A percentile compares a stretch with the other conserved stretches of the same genome.
These are phyloP conservation scores for Trematomus bernacchii DNA, from an alignment of 2,797 vertebrate species.

Conservation along the genomic window DNA sequence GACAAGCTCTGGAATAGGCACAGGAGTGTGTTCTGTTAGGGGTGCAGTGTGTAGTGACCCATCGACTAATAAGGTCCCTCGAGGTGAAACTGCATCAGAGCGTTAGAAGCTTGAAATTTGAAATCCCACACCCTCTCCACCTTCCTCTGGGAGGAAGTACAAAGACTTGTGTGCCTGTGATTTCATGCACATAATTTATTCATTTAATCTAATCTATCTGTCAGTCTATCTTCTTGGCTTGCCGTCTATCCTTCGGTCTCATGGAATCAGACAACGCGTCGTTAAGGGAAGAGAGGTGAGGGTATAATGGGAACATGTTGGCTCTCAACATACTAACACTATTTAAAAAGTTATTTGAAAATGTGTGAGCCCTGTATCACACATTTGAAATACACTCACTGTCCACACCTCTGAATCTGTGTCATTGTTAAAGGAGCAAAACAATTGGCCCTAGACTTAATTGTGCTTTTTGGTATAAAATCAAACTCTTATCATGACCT, in stretches of 20 bases:
- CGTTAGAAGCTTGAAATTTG: conserved; percentile 42
- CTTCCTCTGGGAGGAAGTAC: conserved; percentile 45
- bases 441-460: background rate
- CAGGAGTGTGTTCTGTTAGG: conserved; percentile 62
- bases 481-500: background rate
- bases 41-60: conserved; percentile 72
- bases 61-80: conserved; percentile 75
- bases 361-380: background rate
- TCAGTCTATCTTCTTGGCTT: conserved; percentile 28
- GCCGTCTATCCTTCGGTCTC: conserved; percentile 22
- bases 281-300: conserved; percentile 13
- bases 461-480: background rate
- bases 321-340: background rate
- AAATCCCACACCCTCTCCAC: conserved; percentile 49
- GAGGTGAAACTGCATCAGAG: conserved; percentile 73
- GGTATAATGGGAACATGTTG: background rate
- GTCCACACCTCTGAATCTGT: background rate
- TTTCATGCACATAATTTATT: conserved; percentile 59
- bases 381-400: conserved; percentile 1
- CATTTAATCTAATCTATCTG: conserved; percentile 45
- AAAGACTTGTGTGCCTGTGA: conserved; percentile 39
- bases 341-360: background rate
- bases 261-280: conserved; percentile 38
- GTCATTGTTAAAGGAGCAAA: background rate
- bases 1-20: conserved; percentile 68